Conservation (phyloP, 2,888 invertebrate genomes). For the Coenonympha glycerion region DNA sequence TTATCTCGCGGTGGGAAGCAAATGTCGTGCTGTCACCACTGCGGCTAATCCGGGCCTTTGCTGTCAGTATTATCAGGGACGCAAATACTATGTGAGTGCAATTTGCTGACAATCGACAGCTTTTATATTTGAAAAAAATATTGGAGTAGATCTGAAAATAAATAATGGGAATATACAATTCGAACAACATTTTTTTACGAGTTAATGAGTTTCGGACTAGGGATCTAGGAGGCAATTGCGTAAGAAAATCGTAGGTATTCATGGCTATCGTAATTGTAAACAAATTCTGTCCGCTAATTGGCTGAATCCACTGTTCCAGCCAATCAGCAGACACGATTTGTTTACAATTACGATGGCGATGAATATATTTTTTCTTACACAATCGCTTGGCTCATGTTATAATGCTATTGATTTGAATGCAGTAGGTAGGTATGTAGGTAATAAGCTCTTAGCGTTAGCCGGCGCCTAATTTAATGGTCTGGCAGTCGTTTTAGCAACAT, state of each 20-base stretch:
- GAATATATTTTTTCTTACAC: too few species aligned
- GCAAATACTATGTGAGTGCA: slow-evolving; percentile 25
- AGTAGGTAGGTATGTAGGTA: slow-evolving; percentile 1
- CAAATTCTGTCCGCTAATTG: too few species aligned
- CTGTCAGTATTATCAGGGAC: slow-evolving; percentile 37
- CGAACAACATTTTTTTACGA: too few species aligned
- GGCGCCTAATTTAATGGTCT: slow-evolving; percentile 22
- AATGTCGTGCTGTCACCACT: slow-evolving; percentile 40
- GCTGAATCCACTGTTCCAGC: too few species aligned
- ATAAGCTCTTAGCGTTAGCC: slow-evolving; percentile 23
- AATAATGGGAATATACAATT: too few species aligned
- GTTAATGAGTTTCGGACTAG: too few species aligned
- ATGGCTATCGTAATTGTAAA: neutral
- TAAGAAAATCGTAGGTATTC: too few species aligned
- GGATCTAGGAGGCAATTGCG: too few species aligned
- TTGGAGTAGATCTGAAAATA: neutral
- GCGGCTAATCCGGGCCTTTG: slow-evolving; percentile 41
- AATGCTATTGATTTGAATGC: neutral
- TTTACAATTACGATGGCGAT: too few species aligned
- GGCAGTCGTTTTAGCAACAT: slow-evolving; percentile 33
- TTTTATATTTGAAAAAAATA: too few species aligned
- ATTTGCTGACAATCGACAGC: slow-evolving; percentile 5
- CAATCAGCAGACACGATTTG: too few species aligned
- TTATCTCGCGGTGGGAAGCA: slow-evolving; percentile 33
- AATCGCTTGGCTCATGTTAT: too few species aligned